Evolutionary conservation across 2,113 vertebrate genomes (phyloP).

Genomic region (Crotophaga sulcirostris): DNA sequence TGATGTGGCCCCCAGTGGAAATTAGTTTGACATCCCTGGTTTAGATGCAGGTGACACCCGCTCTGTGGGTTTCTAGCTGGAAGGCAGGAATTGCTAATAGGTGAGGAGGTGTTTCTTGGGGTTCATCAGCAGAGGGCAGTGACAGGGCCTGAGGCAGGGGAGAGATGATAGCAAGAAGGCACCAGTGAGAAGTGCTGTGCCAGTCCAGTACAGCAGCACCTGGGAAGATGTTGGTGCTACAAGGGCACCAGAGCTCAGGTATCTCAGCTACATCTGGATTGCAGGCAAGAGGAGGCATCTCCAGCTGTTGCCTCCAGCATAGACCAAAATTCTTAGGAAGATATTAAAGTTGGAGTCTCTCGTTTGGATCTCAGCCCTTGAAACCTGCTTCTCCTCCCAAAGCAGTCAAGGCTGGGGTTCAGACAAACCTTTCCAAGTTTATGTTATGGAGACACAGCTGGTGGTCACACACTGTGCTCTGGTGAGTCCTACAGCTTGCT

Average conservation of each 20-base stretch:
- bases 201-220: neutral
- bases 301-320: neutral
- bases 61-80: neutral
- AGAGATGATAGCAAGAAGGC: fast-evolving
- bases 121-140: neutral
- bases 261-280: neutral
- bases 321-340: neutral
- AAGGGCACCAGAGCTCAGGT: neutral
- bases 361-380: neutral
- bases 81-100: neutral
- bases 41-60: fast-evolving
- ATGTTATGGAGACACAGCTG: fast-evolving
- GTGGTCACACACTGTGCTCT: neutral
- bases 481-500: neutral
- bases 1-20: too few relatives aligned
- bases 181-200: neutral
- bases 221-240: neutral
- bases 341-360: conserved; percentile 4
- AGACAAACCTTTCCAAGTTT: neutral
- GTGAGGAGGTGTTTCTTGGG: neutral
- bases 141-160: too few relatives aligned
- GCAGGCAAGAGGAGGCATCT: neutral
- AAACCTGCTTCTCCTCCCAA: neutral
- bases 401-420: neutral
- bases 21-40: too few relatives aligned